Evolutionary conservation across 2,797 vertebrate genomes (phyloP).

Genomic region (Chelonia mydas): DNA sequence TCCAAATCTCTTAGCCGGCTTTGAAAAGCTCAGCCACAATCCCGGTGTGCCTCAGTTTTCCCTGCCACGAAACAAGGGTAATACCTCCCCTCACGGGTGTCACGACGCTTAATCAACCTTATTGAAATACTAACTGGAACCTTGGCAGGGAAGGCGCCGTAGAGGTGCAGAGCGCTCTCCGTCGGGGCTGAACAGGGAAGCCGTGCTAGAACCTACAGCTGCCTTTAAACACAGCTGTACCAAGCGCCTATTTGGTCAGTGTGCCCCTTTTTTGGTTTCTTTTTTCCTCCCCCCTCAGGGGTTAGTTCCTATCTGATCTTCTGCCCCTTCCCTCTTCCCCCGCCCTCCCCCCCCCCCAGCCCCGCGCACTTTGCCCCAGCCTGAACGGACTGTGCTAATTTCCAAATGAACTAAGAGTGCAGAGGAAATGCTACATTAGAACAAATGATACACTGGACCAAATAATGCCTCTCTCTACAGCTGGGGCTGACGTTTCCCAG

Average conservation of each 20-base stretch:
- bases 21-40: not conserved
- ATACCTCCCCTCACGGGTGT: not conserved
- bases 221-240: not conserved
- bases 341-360: accelerated
- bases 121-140: too few relatives aligned
- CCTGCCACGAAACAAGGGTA: accelerated
- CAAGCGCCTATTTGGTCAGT: not conserved
- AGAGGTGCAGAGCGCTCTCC: too few relatives aligned
- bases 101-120: not conserved
- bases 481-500: not conserved
- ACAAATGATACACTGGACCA: not conserved
- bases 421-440: not conserved
- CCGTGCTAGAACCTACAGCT: not conserved
- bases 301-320: not conserved
- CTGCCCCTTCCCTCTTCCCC: not conserved
- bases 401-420: constrained; percentile 54
- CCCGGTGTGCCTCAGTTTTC: not conserved
- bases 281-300: constrained; percentile 1
- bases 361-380: not conserved
- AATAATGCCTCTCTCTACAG: not conserved
- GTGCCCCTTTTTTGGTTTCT: not conserved
- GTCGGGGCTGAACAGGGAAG: not conserved
- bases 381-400: constrained; percentile 7
- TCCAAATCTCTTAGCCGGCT: not conserved
- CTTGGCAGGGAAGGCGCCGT: not conserved